A percentile compares a stretch with the other conserved stretches of the same genome.
Evolutionary conservation across 2,113 vertebrate genomes (phyloP).

Genomic region (Phalacrocorax brasilianus): DNA sequence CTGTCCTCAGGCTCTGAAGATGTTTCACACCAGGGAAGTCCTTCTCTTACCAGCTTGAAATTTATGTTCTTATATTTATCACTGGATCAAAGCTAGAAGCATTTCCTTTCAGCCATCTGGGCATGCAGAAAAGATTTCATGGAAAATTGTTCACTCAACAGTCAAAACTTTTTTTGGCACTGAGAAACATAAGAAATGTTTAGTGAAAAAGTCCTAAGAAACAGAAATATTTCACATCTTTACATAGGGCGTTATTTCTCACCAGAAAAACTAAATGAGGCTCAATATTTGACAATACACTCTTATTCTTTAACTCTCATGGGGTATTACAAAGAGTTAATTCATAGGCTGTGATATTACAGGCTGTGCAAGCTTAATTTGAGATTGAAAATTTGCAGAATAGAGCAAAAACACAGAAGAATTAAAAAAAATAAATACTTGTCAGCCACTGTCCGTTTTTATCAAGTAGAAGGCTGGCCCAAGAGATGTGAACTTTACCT

Average conservation of each 20-base stretch:
- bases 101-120: background rate
- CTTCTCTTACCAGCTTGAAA: background rate
- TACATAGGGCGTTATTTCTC: background rate
- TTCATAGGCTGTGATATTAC: background rate
- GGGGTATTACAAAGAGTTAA: background rate
- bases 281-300: background rate
- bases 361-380: background rate
- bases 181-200: background rate
- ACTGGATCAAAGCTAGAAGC: background rate
- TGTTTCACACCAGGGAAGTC: background rate
- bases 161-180: background rate
- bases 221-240: background rate
- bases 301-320: background rate
- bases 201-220: background rate
- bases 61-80: background rate
- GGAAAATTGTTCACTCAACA: background rate
- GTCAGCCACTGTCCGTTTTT: background rate
- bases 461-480: background rate
- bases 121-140: background rate
- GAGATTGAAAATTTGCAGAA: background rate
- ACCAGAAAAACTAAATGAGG: background rate
- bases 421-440: background rate
- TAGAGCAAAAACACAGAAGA: background rate
- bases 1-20: background rate
- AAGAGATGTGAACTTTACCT: background rate